phyloP scores from a whole-genome alignment of 2,888 invertebrate genomes.

The Brachyptera risi region DNA sequence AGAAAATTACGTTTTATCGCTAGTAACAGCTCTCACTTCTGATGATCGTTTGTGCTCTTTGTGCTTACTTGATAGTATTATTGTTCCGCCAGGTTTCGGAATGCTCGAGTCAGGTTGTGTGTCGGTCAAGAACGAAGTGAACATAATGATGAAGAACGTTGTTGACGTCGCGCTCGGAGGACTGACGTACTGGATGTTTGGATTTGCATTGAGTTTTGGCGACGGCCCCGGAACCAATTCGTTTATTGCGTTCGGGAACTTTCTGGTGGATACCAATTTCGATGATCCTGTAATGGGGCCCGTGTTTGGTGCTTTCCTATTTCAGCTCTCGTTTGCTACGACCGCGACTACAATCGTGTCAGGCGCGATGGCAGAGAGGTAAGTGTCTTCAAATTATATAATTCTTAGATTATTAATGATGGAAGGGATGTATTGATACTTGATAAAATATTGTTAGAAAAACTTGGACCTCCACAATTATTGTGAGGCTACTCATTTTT shows the following conservation, averaged over 20 bases:
- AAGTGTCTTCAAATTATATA: too few relatives aligned
- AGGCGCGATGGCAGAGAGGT: constrained; percentile 94
- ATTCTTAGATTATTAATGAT: too few relatives aligned
- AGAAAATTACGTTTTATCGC: not conserved
- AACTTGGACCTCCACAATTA: too few relatives aligned
- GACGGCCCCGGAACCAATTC: constrained; percentile 53
- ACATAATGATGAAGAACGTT: constrained; percentile 97
- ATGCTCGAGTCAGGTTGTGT: constrained; percentile 92
- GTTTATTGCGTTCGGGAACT: constrained; percentile 67
- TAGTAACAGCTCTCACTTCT: too few relatives aligned
- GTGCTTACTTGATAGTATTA: too few relatives aligned
- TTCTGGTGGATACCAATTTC: constrained; percentile 70
- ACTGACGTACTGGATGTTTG: constrained; percentile 91
- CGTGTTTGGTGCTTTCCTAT: constrained; percentile 82
- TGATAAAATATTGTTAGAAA: too few relatives aligned
- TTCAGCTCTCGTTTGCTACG: constrained; percentile 86
- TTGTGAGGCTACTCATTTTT: too few relatives aligned
- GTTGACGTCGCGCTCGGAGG: constrained; percentile 91
- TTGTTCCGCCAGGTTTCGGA: constrained; percentile 71
- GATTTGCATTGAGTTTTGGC: constrained; percentile 89
- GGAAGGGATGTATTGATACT: too few relatives aligned
- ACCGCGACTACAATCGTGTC: constrained; percentile 89
- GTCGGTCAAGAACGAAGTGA: constrained; percentile 89
- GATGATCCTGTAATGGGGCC: constrained; percentile 77
- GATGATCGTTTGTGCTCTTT: not conserved